These are phyloP conservation scores for Eulemur mongoz DNA, from an alignment of 2,797 vertebrate species.

Conservation along the genomic window DNA sequence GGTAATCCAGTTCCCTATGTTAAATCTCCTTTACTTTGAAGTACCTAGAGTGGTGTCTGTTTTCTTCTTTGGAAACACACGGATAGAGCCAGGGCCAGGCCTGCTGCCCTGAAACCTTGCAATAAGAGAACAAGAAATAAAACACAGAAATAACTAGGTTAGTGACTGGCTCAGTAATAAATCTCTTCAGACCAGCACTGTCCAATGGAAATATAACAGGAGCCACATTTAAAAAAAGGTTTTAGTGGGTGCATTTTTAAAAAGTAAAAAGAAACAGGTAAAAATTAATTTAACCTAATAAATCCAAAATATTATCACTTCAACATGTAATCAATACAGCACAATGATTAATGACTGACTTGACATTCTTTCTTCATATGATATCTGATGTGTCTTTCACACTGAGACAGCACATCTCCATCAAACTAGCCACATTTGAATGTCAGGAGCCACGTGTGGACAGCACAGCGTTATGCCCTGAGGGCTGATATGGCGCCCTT, in stretches of 20 bases:
- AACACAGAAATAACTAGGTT: background rate
- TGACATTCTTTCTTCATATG: background rate
- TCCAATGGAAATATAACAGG: background rate
- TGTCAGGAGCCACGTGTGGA: accelerated
- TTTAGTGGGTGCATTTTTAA: background rate
- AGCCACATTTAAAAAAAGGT: background rate
- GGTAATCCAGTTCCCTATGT: background rate
- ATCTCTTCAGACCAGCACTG: background rate
- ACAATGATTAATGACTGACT: background rate
- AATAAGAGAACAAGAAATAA: background rate
- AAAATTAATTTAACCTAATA: background rate
- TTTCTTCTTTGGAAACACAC: background rate
- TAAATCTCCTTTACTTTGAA: background rate
- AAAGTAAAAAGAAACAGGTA: background rate
- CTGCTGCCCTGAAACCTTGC: background rate
- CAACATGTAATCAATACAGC: background rate
- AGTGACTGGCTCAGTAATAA: background rate
- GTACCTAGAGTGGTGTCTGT: background rate
- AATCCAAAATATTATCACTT: background rate
- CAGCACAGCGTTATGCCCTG: background rate
- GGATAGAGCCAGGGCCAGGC: background rate
- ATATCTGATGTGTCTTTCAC: background rate
- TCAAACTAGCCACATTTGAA: background rate
- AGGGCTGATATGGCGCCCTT: accelerated
- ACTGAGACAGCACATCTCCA: too few relatives aligned